Percentiles rank a stretch among this genome's conserved stretches.
Evolutionary conservation across 2,888 invertebrate species (phyloP).

Genomic region (Cheilosia scutellata): DNA sequence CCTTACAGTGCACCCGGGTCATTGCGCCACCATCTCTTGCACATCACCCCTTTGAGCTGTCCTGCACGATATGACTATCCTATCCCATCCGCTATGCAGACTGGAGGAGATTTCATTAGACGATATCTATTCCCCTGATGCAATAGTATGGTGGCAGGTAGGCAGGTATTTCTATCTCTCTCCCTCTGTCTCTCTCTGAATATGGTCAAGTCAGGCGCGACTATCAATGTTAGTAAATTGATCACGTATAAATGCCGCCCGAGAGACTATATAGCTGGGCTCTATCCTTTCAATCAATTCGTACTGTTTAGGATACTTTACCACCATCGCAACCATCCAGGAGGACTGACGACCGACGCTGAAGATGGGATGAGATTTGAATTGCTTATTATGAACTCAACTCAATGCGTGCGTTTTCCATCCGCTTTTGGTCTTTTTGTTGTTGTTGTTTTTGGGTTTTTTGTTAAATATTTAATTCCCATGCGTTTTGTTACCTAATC

Average conservation of each 20-base stretch:
- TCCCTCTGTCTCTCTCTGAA: conserved; percentile 15
- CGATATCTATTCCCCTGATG: conserved; percentile 61
- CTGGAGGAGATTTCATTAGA: conserved; percentile 71
- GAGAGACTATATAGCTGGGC: conserved; percentile 61
- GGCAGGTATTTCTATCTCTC: conserved; percentile 6
- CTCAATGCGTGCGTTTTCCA: conserved; percentile 52
- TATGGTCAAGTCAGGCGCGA: conserved; percentile 68
- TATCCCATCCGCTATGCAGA: conserved; percentile 33
- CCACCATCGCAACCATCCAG: conserved; percentile 25
- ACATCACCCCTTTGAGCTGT: conserved; percentile 15
- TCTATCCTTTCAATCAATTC: conserved; percentile 74
- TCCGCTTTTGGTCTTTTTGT: conserved; percentile 32
- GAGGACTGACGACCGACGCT: conserved; percentile 30
- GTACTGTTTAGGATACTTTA: conserved; percentile 72
- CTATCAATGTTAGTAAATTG: conserved; percentile 75
- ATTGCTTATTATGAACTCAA: conserved; percentile 54
- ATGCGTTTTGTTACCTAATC: conserved; percentile 71
- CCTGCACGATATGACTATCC: neutral
- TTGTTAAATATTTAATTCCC: conserved; percentile 60
- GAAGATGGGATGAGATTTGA: conserved; percentile 59
- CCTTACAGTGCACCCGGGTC: conserved; percentile 66
- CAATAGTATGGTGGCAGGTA: conserved; percentile 35
- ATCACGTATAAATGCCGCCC: conserved; percentile 72
- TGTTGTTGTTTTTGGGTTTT: conserved; percentile 7
- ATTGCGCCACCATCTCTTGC: conserved; percentile 38